Conservation (phyloP, 2,888 invertebrate species). For the Mesorhabditis belari region DNA sequence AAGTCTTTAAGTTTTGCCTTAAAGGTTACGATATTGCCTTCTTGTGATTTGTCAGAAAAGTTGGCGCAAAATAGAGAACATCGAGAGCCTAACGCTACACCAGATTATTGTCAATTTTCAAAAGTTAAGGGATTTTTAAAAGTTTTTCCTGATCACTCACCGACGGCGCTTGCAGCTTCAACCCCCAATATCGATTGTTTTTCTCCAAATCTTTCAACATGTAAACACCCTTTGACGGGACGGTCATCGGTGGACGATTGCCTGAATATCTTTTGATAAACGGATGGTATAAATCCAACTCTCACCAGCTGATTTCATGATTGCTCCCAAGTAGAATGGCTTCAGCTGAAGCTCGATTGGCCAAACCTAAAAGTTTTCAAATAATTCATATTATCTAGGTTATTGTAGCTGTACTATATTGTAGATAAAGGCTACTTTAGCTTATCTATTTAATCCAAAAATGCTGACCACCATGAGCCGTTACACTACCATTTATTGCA, state of each 20-base stretch:
- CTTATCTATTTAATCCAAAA: no score
- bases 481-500: no score
- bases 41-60: no score
- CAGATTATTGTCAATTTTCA: no score
- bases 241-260: conserved; percentile 55
- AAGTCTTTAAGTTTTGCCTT: no score
- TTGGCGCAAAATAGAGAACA: no score
- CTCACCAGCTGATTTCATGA: conserved; percentile 54
- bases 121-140: no score
- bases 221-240: conserved; percentile 54
- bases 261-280: conserved; percentile 11
- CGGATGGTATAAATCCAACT: neutral
- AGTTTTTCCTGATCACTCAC: conserved; percentile 1
- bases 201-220: conserved; percentile 53
- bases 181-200: conserved; percentile 51
- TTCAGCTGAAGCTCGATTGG: conserved; percentile 54
- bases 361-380: conserved; percentile 48
- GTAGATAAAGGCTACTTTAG: no score
- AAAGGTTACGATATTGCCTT: no score
- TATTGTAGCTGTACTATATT: no score
- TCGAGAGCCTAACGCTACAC: no score
- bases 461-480: no score
- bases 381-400: neutral
- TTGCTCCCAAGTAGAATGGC: conserved; percentile 55
- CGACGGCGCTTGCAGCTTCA: conserved; percentile 53